phyloP scores from a whole-genome alignment of 1,140 invertebrate species.

The Drosophila melanica region DNA sequence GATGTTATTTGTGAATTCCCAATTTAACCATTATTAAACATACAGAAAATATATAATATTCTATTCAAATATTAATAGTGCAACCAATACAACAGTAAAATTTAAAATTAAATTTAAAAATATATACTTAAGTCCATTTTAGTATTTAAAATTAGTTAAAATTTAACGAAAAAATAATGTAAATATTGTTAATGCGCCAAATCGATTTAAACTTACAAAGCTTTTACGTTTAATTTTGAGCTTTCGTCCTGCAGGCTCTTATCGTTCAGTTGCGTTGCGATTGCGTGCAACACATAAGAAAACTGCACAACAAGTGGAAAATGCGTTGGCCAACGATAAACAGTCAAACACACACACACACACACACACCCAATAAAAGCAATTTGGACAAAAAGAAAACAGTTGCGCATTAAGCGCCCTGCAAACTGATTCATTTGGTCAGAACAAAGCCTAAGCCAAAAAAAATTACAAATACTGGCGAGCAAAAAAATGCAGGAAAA shows the following conservation, averaged over 20 bases:
- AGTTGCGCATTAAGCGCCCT: constrained; percentile 55
- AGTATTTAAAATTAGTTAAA: too few species aligned
- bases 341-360: too few species aligned
- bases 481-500: constrained; percentile 1
- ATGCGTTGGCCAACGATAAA: constrained; percentile 7
- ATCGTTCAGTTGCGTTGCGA: neutral
- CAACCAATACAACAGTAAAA: too few species aligned
- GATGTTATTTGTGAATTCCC: too few species aligned
- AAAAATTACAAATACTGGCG: neutral
- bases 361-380: constrained; percentile 13
- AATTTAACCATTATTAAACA: too few species aligned
- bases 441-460: constrained; percentile 44
- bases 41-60: too few species aligned
- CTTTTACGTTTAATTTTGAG: neutral
- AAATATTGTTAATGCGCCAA: too few species aligned
- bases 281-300: constrained; percentile 4
- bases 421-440: constrained; percentile 42
- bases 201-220: neutral
- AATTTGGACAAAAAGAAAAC: constrained; percentile 31
- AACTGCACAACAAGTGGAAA: constrained; percentile 26
- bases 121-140: too few species aligned
- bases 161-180: too few species aligned
- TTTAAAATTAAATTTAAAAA: too few species aligned
- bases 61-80: too few species aligned
- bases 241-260: constrained; percentile 5